These are phyloP conservation scores for Beaufortia kweichowensis DNA, from an alignment of 2,113 vertebrate genomes.

Conservation along the genomic window DNA sequence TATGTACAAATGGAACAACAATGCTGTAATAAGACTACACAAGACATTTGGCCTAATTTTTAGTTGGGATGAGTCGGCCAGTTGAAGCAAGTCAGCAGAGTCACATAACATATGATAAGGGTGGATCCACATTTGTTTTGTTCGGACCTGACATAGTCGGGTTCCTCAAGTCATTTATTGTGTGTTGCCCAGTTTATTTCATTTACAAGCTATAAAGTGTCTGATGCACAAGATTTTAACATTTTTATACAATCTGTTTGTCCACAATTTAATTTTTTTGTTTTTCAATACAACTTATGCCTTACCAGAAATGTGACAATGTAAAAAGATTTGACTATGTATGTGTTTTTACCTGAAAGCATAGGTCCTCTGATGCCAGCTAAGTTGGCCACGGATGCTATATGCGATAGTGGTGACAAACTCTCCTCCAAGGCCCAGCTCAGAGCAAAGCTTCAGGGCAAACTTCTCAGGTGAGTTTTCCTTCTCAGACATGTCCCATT, in stretches of 20 bases:
- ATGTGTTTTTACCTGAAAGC: constrained; percentile 86
- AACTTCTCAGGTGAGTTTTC: constrained; percentile 98
- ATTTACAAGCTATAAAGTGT: neutral
- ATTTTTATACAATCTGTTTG: too few species aligned
- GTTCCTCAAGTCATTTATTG: too few species aligned
- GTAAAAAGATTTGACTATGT: neutral
- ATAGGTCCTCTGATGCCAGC: constrained; percentile 99
- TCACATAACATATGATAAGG: too few species aligned
- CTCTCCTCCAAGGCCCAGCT: constrained; percentile 93
- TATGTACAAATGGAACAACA: neutral
- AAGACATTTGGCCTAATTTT: too few species aligned
- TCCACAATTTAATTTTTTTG: too few species aligned
- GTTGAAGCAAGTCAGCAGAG: too few species aligned
- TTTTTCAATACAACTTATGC: neutral
- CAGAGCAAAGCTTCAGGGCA: constrained; percentile 95
- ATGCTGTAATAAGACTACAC: too few species aligned
- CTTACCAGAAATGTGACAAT: neutral
- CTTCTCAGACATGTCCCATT: constrained; percentile 99
- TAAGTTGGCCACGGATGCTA: constrained; percentile 97
- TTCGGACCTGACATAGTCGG: too few species aligned
- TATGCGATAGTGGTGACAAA: constrained; percentile 98
- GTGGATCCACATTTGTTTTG: too few species aligned
- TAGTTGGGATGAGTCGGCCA: too few species aligned
- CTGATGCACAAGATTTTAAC: neutral
- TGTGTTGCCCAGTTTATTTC: too few species aligned